Base-by-base conservation (phyloP, 2,888 invertebrate genomes). In the Ennomos fuscantarius region DNA sequence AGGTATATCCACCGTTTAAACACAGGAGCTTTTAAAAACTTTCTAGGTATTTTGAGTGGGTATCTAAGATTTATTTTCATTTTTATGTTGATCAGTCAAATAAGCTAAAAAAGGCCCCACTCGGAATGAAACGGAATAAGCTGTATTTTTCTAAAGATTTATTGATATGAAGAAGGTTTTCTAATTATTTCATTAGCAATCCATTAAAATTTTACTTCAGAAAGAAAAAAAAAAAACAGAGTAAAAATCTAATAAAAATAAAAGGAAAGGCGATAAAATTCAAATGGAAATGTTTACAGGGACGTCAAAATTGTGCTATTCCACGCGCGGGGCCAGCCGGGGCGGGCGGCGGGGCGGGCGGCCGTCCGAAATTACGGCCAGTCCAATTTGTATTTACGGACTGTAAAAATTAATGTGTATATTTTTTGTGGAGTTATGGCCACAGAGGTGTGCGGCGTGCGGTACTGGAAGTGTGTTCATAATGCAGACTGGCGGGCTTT, bases 261-360 rank as follows among this genome's bases (percentile, higher is more conserved):
- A 79, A 80, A 74, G 72, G 60, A 68, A 73, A 67, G 68, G 74
- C 65, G 61, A 77, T 80, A 82, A 82, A 83, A 76, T 66, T 76
- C 69, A 74, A 81, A 83, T 79, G 72, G 75, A 77, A 79, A 72
- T 68, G 72, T 69, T 74, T 68, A 72, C 71, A 78, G 74, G 78
- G 76, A 74, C 66, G 72, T 68, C 69, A 74, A 76, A 75, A 70
- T 70, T 68, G 68, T 69, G 65, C 70, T 65, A 67, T 70, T 65
- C 69, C 59, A 59, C 60, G 55, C 53, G 48, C 10, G 0, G 48
- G 47, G 32, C 39, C 8, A 32, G 24, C 24, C 24, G 10, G 41
- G 15, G 1, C 50, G 62, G 60, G 61, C 37, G 24, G 24, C 36
- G 63, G 47, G 35, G 34, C 44, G 66, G 49, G 59, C 55, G 46